These are phyloP conservation scores for Cephus cinctus DNA, from an alignment of 1,140 invertebrate genomes.

Conservation along the genomic window DNA sequence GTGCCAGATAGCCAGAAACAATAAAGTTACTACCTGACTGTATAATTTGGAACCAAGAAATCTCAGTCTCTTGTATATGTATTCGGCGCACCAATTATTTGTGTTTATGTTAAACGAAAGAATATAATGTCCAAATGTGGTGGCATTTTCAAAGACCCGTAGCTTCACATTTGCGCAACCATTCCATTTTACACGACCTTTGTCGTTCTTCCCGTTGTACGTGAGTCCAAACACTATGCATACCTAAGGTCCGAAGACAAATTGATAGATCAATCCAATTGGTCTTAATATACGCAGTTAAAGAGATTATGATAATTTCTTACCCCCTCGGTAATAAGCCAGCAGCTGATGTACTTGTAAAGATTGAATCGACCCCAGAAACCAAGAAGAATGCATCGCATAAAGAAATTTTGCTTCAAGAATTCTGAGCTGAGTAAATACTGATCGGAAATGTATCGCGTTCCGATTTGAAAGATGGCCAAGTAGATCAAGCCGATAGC, in stretches of 20 bases:
- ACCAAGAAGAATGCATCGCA: conserved; percentile 67
- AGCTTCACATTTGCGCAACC: conserved; percentile 85
- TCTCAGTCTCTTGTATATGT: conserved; percentile 88
- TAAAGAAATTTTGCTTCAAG: conserved; percentile 60
- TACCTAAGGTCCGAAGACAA: conserved; percentile 46
- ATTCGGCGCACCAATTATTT: conserved; percentile 88
- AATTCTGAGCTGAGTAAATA: conserved; percentile 71
- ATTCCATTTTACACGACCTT: conserved; percentile 71
- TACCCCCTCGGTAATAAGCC: conserved; percentile 85
- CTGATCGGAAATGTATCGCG: conserved; percentile 67
- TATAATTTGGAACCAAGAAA: conserved; percentile 84
- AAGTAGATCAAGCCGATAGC: conserved; percentile 72
- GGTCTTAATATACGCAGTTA: background rate
- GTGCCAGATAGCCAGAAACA: conserved; percentile 92
- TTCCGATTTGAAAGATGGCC: conserved; percentile 70
- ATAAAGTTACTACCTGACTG: conserved; percentile 78
- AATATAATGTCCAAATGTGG: conserved; percentile 82
- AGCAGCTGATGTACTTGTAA: conserved; percentile 90
- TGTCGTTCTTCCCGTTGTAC: conserved; percentile 72
- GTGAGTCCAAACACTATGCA: conserved; percentile 72
- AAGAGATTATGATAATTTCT: conserved; percentile 51
- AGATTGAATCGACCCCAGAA: conserved; percentile 82
- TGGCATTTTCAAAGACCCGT: conserved; percentile 72
- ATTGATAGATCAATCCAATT: conserved; percentile 13
- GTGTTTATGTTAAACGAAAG: conserved; percentile 92